phyloP scores from a whole-genome alignment of 92 coral and sea anemone genomes.

The Epizoanthus scotinus region DNA sequence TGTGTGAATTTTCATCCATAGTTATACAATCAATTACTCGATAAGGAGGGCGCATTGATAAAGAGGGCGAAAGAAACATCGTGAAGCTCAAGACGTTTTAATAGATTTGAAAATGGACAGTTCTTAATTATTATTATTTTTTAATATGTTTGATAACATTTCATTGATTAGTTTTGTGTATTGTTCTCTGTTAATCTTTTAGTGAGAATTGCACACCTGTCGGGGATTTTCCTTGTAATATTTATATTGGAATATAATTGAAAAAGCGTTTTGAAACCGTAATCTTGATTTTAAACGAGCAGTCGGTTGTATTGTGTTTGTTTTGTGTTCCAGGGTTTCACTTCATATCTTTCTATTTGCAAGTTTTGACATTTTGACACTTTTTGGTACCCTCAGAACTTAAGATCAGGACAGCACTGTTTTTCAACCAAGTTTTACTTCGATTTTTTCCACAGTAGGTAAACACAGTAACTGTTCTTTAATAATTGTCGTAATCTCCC shows the following conservation, averaged over 20 bases:
- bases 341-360: background rate
- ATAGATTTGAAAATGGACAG: background rate
- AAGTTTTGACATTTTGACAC: background rate
- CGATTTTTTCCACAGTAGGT: background rate
- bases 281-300: background rate
- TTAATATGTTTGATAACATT: background rate
- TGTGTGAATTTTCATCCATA: too few relatives aligned
- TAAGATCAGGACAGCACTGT: background rate
- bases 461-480: background rate
- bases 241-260: conserved; percentile 3
- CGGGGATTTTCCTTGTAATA: background rate
- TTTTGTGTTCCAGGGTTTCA: background rate
- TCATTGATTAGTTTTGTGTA: background rate
- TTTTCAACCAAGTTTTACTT: background rate
- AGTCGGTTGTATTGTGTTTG: background rate
- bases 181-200: background rate
- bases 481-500: background rate
- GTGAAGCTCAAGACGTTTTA: background rate
- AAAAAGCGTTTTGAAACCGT: background rate
- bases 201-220: background rate
- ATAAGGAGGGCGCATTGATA: too few relatives aligned
- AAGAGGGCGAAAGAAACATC: too few relatives aligned
- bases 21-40: too few relatives aligned
- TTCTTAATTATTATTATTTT: background rate
- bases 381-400: conserved; percentile 1